These are phyloP conservation scores for Dolichoris vasculosae DNA, from an alignment of 1,140 invertebrate species.

Conservation along the genomic window DNA sequence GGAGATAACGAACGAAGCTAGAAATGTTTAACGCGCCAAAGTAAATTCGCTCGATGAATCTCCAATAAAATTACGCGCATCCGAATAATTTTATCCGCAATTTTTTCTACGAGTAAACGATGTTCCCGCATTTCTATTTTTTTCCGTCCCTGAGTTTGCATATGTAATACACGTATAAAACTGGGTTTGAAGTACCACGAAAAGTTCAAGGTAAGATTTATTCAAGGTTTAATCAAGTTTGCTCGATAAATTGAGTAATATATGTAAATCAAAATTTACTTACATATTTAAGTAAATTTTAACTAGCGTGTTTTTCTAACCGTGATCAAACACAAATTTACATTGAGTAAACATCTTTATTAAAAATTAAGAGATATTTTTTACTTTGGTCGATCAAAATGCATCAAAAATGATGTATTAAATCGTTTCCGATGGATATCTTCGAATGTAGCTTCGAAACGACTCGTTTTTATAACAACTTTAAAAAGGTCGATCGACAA, in stretches of 20 bases:
- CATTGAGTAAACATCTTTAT: background rate
- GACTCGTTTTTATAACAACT: no score
- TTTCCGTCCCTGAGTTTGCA: background rate
- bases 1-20: no score
- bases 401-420: background rate
- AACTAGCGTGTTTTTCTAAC: background rate
- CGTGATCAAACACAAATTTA: background rate
- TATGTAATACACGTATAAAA: background rate
- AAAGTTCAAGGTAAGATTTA: constrained; percentile 19
- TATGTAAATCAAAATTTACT: constrained; percentile 3
- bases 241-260: background rate
- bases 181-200: background rate
- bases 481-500: no score
- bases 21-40: background rate
- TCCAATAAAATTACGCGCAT: no score
- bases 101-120: no score
- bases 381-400: background rate
- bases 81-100: no score
- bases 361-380: background rate
- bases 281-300: background rate
- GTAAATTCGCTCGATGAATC: no score
- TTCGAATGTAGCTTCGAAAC: no score
- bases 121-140: background rate
- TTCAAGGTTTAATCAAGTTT: background rate
- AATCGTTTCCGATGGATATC: no score